A percentile compares a stretch with the other conserved stretches of the same genome.
Evolutionary conservation across 2,888 invertebrate genomes (phyloP).

Genomic region (Gastracanthus pulcherrimus): DNA sequence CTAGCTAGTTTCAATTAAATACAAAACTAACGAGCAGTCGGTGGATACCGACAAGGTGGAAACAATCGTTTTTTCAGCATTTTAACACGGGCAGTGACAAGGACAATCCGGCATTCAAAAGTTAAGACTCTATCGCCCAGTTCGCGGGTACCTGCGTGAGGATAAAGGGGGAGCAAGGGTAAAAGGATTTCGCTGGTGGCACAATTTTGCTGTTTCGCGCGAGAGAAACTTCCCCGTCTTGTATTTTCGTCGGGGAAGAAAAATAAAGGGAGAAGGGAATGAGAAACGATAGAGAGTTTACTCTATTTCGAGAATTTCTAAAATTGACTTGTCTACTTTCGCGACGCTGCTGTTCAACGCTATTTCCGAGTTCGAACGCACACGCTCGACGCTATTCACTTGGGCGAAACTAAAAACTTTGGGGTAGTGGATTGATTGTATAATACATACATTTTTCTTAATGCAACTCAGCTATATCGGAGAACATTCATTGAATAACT

Average conservation of each 20-base stretch:
- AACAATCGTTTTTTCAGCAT: neutral
- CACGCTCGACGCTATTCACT: neutral
- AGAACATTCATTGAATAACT: neutral
- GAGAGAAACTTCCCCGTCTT: neutral
- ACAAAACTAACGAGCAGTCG: neutral
- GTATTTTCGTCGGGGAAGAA: neutral
- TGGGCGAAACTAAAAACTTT: neutral
- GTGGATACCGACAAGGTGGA: neutral
- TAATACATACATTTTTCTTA: no score
- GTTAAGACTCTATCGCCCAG: neutral
- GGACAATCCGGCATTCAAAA: neutral
- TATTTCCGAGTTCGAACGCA: neutral
- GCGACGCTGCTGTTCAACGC: neutral
- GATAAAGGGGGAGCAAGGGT: neutral
- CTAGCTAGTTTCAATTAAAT: neutral
- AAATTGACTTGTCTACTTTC: conserved; percentile 26
- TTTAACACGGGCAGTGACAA: no score
- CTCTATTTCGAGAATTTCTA: conserved; percentile 33
- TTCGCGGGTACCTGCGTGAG: neutral
- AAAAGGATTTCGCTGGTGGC: neutral
- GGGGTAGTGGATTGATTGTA: neutral
- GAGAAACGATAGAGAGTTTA: neutral
- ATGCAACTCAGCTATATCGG: neutral
- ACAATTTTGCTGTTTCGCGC: neutral
- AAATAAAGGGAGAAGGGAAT: neutral